Percentiles rank a stretch among this genome's conserved stretches.
These are phyloP conservation scores for Lasioglossum figueresi DNA, from an alignment of 2,888 invertebrate species.

Conservation along the genomic window DNA sequence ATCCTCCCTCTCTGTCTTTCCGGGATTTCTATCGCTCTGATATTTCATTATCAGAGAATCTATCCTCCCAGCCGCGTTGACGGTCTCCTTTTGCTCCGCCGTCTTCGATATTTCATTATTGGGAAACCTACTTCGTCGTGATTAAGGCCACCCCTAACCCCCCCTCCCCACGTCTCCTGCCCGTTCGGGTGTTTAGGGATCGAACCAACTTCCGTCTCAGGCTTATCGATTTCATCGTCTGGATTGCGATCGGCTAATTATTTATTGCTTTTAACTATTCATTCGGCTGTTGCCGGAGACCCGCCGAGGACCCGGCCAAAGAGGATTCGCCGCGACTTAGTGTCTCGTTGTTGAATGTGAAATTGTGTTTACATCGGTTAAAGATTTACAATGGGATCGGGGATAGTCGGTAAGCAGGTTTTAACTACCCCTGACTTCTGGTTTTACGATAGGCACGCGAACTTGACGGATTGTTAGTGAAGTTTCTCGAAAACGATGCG, in stretches of 20 bases:
- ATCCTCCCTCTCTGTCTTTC: constrained; percentile 4
- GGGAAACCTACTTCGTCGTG: constrained; percentile 39
- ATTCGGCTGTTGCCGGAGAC: background rate
- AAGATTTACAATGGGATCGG: background rate
- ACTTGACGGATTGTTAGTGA: too few relatives aligned
- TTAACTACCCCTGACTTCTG: background rate
- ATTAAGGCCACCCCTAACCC: constrained; percentile 30
- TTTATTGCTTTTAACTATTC: constrained; percentile 10
- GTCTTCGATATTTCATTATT: constrained; percentile 56
- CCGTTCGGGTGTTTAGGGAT: constrained; percentile 6
- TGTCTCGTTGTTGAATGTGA: background rate
- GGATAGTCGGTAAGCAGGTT: background rate
- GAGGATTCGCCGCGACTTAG: background rate
- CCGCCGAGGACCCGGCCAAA: background rate
- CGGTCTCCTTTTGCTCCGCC: constrained; percentile 35
- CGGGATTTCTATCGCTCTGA: constrained; percentile 12
- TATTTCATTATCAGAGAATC: constrained; percentile 34
- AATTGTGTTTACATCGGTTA: background rate
- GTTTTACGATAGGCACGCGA: too few relatives aligned
- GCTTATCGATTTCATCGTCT: constrained; percentile 6
- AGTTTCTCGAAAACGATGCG: too few relatives aligned
- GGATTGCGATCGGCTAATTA: constrained; percentile 12
- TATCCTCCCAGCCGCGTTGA: constrained; percentile 24
- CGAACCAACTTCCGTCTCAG: background rate
- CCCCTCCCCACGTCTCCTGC: too few relatives aligned